phyloP scores from a whole-genome alignment of 2,888 invertebrate species.

The Pandemis heparana region DNA sequence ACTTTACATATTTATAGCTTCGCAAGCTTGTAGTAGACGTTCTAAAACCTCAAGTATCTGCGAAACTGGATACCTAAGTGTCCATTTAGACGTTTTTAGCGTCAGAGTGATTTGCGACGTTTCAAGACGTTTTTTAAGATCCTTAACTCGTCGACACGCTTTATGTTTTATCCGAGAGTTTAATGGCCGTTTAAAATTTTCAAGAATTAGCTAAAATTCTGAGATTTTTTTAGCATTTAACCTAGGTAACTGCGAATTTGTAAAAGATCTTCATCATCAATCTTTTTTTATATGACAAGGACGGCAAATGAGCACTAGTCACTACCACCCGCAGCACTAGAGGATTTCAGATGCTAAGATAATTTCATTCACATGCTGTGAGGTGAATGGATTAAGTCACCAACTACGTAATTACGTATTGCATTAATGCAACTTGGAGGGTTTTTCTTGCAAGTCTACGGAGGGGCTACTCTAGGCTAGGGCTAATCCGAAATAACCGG shows the following conservation, averaged over 20 bases:
- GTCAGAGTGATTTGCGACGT: slow-evolving; percentile 35
- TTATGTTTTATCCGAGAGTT: slow-evolving; percentile 8
- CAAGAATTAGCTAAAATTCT: neutral
- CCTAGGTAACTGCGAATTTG: neutral
- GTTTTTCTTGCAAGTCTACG: too few species aligned
- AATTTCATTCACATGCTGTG: too few species aligned
- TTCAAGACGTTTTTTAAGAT: slow-evolving; percentile 18
- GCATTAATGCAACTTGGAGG: too few species aligned
- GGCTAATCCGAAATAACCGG: too few species aligned
- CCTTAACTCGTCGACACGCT: slow-evolving; percentile 14
- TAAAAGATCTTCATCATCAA: neutral
- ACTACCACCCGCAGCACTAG: too few species aligned
- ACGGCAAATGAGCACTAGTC: too few species aligned
- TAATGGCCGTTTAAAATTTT: neutral
- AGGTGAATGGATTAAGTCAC: too few species aligned
- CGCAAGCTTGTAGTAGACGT: slow-evolving; percentile 5
- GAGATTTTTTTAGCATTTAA: neutral
- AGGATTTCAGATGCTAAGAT: too few species aligned
- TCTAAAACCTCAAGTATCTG: slow-evolving; percentile 35
- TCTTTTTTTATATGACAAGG: too few species aligned
- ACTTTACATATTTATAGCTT: slow-evolving; percentile 10
- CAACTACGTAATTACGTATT: too few species aligned
- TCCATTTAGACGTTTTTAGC: slow-evolving; percentile 35
- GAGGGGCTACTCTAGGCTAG: too few species aligned
- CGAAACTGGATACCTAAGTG: slow-evolving; percentile 38